Percentiles rank a stretch among this genome's conserved stretches.
Conservation (phyloP, 2,888 invertebrate species). For the Tupiocoris notatus region DNA sequence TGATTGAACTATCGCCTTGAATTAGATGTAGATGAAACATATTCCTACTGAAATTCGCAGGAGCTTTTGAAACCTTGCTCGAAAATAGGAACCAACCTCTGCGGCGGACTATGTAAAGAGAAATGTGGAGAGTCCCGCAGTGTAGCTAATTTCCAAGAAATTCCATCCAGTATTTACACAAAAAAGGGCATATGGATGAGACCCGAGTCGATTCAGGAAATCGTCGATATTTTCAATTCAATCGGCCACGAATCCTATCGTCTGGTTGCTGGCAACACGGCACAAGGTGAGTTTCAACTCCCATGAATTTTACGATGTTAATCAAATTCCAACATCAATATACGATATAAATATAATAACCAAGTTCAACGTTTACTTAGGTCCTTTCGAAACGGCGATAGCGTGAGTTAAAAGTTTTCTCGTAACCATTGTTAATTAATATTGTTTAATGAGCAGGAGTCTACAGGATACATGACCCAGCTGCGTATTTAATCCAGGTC, state of each 20-base stretch:
- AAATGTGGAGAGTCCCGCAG: neutral
- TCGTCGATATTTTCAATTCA: conserved; percentile 60
- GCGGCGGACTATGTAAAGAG: conserved; percentile 5
- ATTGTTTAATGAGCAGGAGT: too few species aligned
- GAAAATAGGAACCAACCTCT: neutral
- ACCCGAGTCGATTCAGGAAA: conserved; percentile 56
- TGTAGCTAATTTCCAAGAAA: neutral
- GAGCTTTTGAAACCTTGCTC: conserved; percentile 23
- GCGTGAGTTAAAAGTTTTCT: too few species aligned
- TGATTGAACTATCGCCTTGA: too few species aligned
- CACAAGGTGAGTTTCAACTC: conserved; percentile 60
- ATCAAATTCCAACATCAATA: too few species aligned
- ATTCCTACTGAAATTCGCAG: too few species aligned
- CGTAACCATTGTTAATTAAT: too few species aligned
- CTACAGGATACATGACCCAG: neutral
- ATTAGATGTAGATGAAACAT: too few species aligned
- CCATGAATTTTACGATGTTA: too few species aligned
- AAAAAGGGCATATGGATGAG: neutral
- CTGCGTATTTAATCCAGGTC: neutral
- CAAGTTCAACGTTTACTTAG: too few species aligned
- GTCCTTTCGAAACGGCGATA: too few species aligned
- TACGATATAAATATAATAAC: too few species aligned
- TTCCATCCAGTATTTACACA: neutral
- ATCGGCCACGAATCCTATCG: conserved; percentile 56
- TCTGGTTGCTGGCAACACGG: conserved; percentile 73